Evolutionary conservation across 1,140 invertebrate genomes (phyloP), one percentile per base, ranked within the genome.

Genomic region (Lineus longissimus): DNA sequence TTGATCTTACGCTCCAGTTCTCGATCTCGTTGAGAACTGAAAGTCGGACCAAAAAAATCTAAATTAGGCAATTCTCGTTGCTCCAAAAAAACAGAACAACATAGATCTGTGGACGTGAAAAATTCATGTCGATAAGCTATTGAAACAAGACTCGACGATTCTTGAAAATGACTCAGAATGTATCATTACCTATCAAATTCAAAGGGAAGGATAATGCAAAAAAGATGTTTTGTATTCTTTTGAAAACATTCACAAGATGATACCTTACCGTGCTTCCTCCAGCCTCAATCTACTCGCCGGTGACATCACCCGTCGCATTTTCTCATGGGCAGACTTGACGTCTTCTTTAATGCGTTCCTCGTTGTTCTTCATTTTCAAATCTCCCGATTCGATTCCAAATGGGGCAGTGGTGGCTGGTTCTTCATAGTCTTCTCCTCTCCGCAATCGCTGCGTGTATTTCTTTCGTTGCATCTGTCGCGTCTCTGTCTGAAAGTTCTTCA

Each of bases 281-380:
- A 76, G 65, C 62, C 68, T 68, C 51, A 70, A 69, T 61, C 68
- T 65, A 22, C 73, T 73, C 45, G 59, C 66, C 27, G 79, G 79
- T n/a, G 77, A 78, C 36, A 80, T 29, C 17, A 67, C 51, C 57
- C 77, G 59, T 40, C 74, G 47, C 9, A 74, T 63, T 59, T 68
- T 76, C 55, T 77, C 76, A 70, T 77, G 74, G 17, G 72, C 71
- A 55, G 62, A 67, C 55, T 73, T 73, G 2, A 77, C 68, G 59
- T 73, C 75, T 65, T 76, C 77, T 70, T 77, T 76, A 4, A 76
- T 73, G 64, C 76, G 70, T 55, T 80, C 78, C 68, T 78, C 76
- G 64, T 79, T 80, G 1, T 73, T 72, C 61, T 75, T 67, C 45
- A 81, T 66, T 59, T 75, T 77, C 51, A 79, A 68, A 40, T 77